Evolutionary conservation across 2,888 invertebrate species (phyloP), one percentile per base, ranked within the genome.

Genomic region (Nephrotoma flavescens): DNA sequence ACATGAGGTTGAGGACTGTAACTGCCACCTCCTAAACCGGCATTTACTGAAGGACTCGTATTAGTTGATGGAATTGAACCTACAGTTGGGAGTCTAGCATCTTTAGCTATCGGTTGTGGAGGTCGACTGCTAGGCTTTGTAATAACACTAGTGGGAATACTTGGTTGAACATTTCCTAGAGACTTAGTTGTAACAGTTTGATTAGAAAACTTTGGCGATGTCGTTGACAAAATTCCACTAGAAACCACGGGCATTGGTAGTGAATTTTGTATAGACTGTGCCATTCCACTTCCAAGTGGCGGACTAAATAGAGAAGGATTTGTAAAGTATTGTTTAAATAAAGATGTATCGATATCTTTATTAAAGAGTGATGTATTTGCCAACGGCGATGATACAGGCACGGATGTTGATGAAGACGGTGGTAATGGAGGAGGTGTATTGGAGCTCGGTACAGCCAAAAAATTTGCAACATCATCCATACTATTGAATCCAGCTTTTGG

Each of bases 141-240:
- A 86, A 87, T 87, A 31, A 87, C 87, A 52, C 87, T 88, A n/a
- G 87, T 87, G 4, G 87, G 87, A 85, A 87, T 87, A 41, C 87
- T 87, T 15, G 85, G 85, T 44, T 85, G 85, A 15, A 84, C 42
- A 84, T 42, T 84, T 71, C 31, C 71, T 7, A 71, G 71, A 41
- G 84, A 84, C 42, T 41, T 84, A n/a, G 84, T 41, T 42, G 84
- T 42, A 42, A 42, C 41, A 42, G 42, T 84, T 44, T 85, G 85
- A 44, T 42, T 85, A 6, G 19, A 4, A 19, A 44, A 31, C 31
- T 85, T 85, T 45, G 85, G 19, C n/a, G 42, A 84, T 41, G n/a
- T 5, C n/a, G 84, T 84, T 42, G 41, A 42, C 11, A 19, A 19
- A 85, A 44, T 85, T 15, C 44, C 19, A 44, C 42, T 85, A 11